Evolutionary conservation across 2,113 vertebrate species (phyloP).

Genomic region (Numenius arquata): DNA sequence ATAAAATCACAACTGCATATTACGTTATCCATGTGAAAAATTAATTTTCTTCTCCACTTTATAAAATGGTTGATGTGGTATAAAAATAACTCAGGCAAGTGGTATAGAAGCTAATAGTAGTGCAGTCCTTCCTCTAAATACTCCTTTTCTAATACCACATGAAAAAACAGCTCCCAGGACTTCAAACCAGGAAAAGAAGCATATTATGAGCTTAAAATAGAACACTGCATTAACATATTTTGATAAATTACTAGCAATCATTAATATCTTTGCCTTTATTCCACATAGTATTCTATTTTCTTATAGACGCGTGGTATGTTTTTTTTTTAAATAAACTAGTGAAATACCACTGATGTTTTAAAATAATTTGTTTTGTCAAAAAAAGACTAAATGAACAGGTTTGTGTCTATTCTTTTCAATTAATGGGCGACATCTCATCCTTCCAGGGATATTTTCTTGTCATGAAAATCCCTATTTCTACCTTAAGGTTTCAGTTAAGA

Average conservation of each 20-base stretch:
- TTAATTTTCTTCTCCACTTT: background rate
- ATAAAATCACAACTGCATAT: background rate
- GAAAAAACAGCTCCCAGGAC: background rate
- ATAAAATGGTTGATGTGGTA: background rate
- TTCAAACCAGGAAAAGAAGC: background rate
- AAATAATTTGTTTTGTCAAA: background rate
- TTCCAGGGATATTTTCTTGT: slow-evolving; percentile 22
- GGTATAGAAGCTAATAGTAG: background rate
- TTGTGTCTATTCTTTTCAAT: background rate
- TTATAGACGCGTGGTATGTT: rapidly evolving
- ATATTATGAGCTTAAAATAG: background rate
- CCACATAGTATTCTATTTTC: background rate
- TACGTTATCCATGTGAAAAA: background rate
- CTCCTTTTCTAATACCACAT: background rate
- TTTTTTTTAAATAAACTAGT: background rate
- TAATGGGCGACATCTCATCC: slow-evolving; percentile 2
- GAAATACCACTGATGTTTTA: background rate
- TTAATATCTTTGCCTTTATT: background rate
- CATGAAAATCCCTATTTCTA: slow-evolving; percentile 44
- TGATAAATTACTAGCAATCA: background rate
- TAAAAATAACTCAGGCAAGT: background rate
- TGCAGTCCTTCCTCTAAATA: background rate
- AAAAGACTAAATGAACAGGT: slow-evolving; percentile 18
- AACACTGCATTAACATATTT: background rate
- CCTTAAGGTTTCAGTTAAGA: slow-evolving; percentile 45